Evolutionary conservation across 2,113 vertebrate species (phyloP).

Genomic region (Chascanopsetta lugubris): DNA sequence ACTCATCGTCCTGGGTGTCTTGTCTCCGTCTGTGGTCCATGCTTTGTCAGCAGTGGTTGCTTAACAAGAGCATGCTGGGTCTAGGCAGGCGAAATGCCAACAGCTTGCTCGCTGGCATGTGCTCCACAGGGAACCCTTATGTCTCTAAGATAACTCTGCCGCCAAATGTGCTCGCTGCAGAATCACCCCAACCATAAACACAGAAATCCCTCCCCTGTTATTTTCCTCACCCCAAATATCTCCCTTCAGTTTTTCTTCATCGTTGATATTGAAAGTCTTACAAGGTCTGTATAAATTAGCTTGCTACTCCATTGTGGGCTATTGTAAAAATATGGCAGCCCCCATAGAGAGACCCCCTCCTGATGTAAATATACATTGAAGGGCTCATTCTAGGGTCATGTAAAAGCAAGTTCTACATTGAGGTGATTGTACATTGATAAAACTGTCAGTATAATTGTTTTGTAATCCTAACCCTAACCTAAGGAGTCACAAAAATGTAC

Average conservation of each 20-base stretch:
- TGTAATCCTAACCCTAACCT: too few relatives aligned
- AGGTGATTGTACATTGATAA: too few relatives aligned
- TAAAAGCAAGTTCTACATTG: too few relatives aligned
- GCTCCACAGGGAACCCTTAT: constrained; percentile 33
- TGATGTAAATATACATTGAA: too few relatives aligned
- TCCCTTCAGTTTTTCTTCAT: constrained; percentile 28
- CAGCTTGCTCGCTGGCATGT: constrained; percentile 44
- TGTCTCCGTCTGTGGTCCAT: constrained; percentile 30
- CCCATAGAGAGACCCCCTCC: too few relatives aligned
- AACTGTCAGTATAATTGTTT: too few relatives aligned
- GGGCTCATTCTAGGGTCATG: too few relatives aligned
- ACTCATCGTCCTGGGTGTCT: constrained; percentile 18
- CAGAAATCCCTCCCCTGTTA: constrained; percentile 17
- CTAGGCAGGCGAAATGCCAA: constrained; percentile 45
- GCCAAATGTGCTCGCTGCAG: constrained; percentile 47
- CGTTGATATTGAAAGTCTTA: constrained; percentile 48
- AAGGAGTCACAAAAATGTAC: too few relatives aligned
- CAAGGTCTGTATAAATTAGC: constrained; percentile 26
- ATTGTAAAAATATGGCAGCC: too few relatives aligned
- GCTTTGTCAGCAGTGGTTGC: constrained; percentile 49
- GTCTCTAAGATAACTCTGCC: constrained; percentile 52
- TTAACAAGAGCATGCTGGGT: constrained; percentile 47
- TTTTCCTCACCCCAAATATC: constrained; percentile 25
- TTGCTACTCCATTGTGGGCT: too few relatives aligned
- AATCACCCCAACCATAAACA: constrained; percentile 55